Evolutionary conservation across 1,140 invertebrate species (phyloP).

Genomic region (Aphaenogaster floridana): DNA sequence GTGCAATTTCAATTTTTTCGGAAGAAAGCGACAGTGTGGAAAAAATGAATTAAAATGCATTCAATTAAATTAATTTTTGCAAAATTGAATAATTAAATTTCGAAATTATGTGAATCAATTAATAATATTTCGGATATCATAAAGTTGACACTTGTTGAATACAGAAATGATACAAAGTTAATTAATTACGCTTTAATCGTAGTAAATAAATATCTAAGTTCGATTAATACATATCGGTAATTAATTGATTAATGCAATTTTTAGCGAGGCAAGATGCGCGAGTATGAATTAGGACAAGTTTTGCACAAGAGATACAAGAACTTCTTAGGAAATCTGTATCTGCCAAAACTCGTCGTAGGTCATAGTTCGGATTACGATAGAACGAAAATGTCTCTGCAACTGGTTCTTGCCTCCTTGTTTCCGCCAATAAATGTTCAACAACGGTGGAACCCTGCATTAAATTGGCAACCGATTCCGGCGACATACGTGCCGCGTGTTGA

Average conservation of each 20-base stretch:
- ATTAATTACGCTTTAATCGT: not conserved
- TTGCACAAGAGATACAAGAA: conserved; percentile 82
- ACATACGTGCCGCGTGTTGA: conserved; percentile 82
- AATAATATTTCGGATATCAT: not conserved
- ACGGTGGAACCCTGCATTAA: conserved; percentile 84
- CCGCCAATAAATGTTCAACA: conserved; percentile 84
- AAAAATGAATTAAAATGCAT: not conserved
- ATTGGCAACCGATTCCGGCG: conserved; percentile 88
- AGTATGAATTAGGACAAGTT: conserved; percentile 84
- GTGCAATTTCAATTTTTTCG: not conserved
- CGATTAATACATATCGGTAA: not conserved
- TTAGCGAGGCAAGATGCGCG: conserved; percentile 86
- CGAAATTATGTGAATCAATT: not conserved
- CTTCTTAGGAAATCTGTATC: conserved; percentile 83
- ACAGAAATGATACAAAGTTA: not conserved
- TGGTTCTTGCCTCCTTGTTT: conserved; percentile 87
- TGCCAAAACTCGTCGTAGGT: conserved; percentile 82
- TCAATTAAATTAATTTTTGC: not conserved
- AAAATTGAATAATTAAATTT: not conserved
- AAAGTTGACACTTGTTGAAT: not conserved
- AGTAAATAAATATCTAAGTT: not conserved
- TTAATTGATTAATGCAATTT: not conserved
- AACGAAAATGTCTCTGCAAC: conserved; percentile 88
- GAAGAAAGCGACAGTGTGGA: not conserved
- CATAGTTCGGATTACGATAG: conserved; percentile 87